Conservation (phyloP, 2,113 vertebrate species). For the Aptenodytes forsteri region DNA sequence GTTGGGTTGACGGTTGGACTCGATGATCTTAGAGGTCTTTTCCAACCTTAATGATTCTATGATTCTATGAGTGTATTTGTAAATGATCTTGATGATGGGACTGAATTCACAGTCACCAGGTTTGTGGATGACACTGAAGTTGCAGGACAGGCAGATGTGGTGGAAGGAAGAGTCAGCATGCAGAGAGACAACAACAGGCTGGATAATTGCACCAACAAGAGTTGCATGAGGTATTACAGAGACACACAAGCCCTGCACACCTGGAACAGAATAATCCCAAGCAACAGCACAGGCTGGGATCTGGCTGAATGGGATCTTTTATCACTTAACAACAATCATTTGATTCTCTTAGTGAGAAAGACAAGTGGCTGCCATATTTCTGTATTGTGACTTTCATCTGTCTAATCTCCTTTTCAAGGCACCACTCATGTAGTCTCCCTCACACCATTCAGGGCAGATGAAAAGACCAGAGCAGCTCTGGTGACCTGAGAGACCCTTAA, state of each 20-base stretch:
- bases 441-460: neutral
- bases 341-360: neutral
- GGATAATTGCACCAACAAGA: neutral
- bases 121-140: neutral
- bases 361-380: neutral
- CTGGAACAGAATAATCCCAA: neutral
- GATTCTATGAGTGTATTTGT: neutral
- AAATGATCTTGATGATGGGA: neutral
- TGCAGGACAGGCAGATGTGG: neutral
- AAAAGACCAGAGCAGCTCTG: neutral
- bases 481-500: neutral
- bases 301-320: neutral
- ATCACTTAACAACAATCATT: neutral
- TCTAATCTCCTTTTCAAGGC: neutral
- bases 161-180: neutral
- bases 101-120: neutral
- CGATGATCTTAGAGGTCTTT: neutral
- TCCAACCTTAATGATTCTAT: neutral
- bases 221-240: neutral
- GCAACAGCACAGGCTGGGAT: neutral
- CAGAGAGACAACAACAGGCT: neutral
- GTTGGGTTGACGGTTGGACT: neutral
- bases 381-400: neutral
- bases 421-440: neutral
- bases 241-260: neutral